Evolutionary conservation across 2,113 vertebrate genomes (phyloP).

Genomic region (Cacatua alba): DNA sequence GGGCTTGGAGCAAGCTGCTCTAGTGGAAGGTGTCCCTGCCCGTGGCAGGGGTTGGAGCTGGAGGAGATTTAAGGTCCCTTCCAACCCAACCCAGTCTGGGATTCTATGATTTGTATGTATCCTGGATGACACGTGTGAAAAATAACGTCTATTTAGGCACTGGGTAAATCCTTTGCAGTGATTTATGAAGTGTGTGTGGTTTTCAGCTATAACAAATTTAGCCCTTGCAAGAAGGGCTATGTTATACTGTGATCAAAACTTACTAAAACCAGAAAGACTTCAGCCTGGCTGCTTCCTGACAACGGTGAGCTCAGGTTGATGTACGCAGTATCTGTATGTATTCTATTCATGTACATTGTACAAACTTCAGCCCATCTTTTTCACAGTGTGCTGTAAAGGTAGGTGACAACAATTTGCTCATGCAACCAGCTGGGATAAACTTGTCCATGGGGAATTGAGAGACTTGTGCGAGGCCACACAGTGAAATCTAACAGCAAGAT

Average conservation of each 20-base stretch:
- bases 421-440: neutral
- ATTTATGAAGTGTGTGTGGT: rapidly evolving
- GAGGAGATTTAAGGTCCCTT: neutral
- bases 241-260: neutral
- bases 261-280: neutral
- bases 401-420: neutral
- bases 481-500: neutral
- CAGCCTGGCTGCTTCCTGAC: neutral
- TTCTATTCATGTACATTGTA: neutral
- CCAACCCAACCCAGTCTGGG: neutral
- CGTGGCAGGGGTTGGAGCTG: neutral
- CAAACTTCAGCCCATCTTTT: neutral
- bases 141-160: neutral
- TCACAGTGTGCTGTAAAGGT: neutral
- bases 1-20: too few species aligned
- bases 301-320: neutral
- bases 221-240: neutral
- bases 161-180: neutral
- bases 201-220: neutral
- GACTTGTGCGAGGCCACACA: neutral
- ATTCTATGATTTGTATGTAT: neutral
- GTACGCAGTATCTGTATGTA: rapidly evolving
- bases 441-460: neutral
- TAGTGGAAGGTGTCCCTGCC: neutral
- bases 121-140: neutral